Base-by-base conservation (phyloP, 1,140 invertebrate species). In the Psilanteris sp. region DNA sequence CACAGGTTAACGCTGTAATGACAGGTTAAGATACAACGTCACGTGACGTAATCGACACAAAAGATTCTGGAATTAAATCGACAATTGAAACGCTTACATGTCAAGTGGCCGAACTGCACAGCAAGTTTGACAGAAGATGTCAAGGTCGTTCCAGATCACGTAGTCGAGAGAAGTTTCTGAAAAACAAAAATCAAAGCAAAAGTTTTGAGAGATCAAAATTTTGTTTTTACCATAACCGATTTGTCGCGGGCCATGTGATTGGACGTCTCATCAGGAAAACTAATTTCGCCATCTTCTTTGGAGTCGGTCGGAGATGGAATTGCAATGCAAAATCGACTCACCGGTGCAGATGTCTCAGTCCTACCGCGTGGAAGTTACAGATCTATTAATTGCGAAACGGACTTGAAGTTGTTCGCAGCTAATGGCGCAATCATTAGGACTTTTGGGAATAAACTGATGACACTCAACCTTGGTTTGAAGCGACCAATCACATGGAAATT, bases 341-440 rank as follows among this genome's bases (percentile, higher is more conserved):
- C 24, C 1, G 27, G 9, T 5, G 27, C 27, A 3, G 27, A 29
- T 2, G 9, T 29, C 27, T 29, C 27, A 2, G n/a, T 9, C 2
- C n/a, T 29, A 3, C 27, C 27, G 11, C 27, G 27, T n/a, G 11
- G n/a, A 8, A 1, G 24, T 8, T 7, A 8, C 24, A 26, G 1
- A 8, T 26, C 24, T 8, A n/a, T n/a, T n/a, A n/a, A n/a, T n/a
- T n/a, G n/a, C n/a, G n/a, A n/a, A 26, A 26, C 24, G 1, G 24
- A 26, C 3, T 1, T 26, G 1, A 20, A 74, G 52, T 52, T 4
- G 37, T 78, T 0, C n/a, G n/a, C n/a, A n/a, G n/a, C n/a, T n/a
- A n/a, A n/a, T n/a, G n/a, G n/a, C n/a, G n/a, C n/a, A n/a, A 16
- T 52, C 0, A 86, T 86, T 24, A 31, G 67, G 6, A 85, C 79